Conservation (phyloP, 2,888 invertebrate species). For the Amphipoea lucens region DNA sequence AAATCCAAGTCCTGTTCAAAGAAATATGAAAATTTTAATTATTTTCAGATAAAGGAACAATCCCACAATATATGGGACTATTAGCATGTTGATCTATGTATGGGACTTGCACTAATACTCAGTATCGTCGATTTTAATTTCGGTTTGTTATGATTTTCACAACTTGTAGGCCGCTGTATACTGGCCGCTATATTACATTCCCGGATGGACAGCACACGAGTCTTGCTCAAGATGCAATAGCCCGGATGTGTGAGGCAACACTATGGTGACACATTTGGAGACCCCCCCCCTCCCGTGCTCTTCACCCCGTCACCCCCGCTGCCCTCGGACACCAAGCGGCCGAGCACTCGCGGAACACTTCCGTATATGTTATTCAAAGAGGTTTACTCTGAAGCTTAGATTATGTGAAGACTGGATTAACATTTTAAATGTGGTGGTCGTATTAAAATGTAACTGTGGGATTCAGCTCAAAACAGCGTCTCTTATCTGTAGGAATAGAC, state of each 20-base stretch:
- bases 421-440: not conserved
- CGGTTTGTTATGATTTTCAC: not conserved
- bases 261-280: slow-evolving; percentile 16
- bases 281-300: not conserved
- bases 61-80: not conserved
- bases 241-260: slow-evolving; percentile 13
- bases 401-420: slow-evolving; percentile 10
- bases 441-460: not conserved
- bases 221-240: slow-evolving; percentile 7
- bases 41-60: not conserved
- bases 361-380: slow-evolving; percentile 45
- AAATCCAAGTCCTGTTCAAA: not conserved
- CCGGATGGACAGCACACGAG: not conserved
- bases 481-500: not conserved
- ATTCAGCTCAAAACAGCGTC: not conserved
- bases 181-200: not conserved
- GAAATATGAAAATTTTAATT: not conserved
- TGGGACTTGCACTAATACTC: not conserved
- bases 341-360: slow-evolving; percentile 26
- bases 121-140: not conserved
- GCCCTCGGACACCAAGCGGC: slow-evolving; percentile 14
- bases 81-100: no score
- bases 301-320: not conserved
- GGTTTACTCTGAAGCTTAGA: slow-evolving; percentile 36
- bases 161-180: not conserved